phyloP scores from a whole-genome alignment of 2,888 invertebrate genomes.

The Trissoscelio sp. region DNA sequence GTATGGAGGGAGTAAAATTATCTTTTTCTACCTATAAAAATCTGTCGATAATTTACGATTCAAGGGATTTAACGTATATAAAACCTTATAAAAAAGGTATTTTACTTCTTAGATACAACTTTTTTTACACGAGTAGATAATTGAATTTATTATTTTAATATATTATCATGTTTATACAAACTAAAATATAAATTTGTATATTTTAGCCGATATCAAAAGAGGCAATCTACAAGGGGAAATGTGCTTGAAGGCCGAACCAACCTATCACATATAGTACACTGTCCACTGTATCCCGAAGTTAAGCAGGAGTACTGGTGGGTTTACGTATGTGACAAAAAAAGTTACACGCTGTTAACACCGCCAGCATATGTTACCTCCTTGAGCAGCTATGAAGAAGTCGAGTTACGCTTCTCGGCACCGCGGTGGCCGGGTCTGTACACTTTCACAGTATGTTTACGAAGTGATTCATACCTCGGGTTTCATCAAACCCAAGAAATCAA shows the following conservation, averaged over 20 bases:
- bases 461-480: constrained; percentile 98
- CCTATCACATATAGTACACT: constrained; percentile 97
- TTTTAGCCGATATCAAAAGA: constrained; percentile 89
- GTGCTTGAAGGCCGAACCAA: constrained; percentile 96
- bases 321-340: constrained; percentile 98
- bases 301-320: constrained; percentile 99
- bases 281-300: constrained; percentile 96
- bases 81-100: no score
- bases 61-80: no score
- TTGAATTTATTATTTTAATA: no score
- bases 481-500: constrained; percentile 98
- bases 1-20: no score
- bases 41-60: no score
- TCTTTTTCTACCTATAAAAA: no score
- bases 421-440: constrained; percentile 96
- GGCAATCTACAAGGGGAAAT: constrained; percentile 93
- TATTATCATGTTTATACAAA: neutral
- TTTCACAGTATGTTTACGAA: constrained; percentile 94
- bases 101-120: no score
- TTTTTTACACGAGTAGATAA: no score
- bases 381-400: constrained; percentile 94
- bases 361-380: constrained; percentile 97
- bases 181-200: neutral
- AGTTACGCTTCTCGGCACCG: constrained; percentile 97
- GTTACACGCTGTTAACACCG: constrained; percentile 94